These are phyloP conservation scores for Gymnoscelis rufifasciata DNA, from an alignment of 2,888 invertebrate species.

Conservation along the genomic window DNA sequence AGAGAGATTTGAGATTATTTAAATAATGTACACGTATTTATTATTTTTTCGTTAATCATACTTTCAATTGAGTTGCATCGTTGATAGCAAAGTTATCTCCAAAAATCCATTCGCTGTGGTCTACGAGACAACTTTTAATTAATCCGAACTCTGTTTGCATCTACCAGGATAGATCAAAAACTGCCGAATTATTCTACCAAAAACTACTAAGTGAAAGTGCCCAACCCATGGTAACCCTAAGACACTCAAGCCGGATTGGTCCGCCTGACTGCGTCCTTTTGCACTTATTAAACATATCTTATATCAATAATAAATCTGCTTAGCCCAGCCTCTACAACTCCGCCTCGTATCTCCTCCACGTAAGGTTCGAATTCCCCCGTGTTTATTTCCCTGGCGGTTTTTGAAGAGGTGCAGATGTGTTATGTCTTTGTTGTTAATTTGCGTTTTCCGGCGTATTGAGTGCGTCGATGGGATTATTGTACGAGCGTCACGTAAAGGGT, in stretches of 20 bases:
- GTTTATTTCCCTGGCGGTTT: slow-evolving; percentile 11
- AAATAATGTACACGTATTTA: no score
- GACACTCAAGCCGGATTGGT: slow-evolving; percentile 56
- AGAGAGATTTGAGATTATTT: no score
- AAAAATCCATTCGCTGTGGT: no score
- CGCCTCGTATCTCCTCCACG: slow-evolving; percentile 32
- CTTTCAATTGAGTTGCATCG: no score
- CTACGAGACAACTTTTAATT: no score
- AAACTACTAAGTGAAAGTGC: background rate
- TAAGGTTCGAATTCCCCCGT: slow-evolving; percentile 37
- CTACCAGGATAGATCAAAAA: no score
- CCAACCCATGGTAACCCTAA: slow-evolving; percentile 42
- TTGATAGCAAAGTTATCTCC: no score
- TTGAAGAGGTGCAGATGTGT: slow-evolving; percentile 65
- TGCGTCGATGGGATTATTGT: slow-evolving; percentile 60
- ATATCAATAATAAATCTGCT: slow-evolving; percentile 68
- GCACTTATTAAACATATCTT: slow-evolving; percentile 74
- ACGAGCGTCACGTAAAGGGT: slow-evolving; percentile 38
- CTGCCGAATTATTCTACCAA: no score
- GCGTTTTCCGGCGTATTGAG: slow-evolving; percentile 74
- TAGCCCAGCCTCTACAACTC: slow-evolving; percentile 32
- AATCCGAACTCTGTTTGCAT: no score
- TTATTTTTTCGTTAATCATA: no score
- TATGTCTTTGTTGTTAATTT: slow-evolving; percentile 76
- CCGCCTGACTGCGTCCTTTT: slow-evolving; percentile 63